phyloP scores from a whole-genome alignment of 2,797 vertebrate genomes.

The Ctenopoma multispine region DNA sequence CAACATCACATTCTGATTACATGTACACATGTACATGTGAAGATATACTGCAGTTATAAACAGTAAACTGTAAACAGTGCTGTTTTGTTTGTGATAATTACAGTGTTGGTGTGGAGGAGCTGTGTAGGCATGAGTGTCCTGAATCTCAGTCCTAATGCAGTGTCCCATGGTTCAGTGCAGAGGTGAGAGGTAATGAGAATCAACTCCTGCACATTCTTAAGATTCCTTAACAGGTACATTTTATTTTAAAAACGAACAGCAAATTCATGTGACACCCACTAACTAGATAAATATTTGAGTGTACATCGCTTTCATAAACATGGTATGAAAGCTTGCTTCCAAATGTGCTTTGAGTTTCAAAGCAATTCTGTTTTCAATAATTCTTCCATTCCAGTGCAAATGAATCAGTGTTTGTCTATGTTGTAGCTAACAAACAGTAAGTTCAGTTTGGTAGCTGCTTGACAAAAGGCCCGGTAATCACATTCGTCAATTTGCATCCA shows the following conservation, averaged over 20 bases:
- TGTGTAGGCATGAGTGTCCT: constrained; percentile 56
- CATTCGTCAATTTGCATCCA: constrained; percentile 33
- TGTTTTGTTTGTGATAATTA: constrained; percentile 68
- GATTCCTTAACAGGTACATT: constrained; percentile 17
- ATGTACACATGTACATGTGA: neutral
- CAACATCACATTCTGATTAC: neutral
- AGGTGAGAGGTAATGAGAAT: constrained; percentile 29
- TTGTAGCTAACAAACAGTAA: constrained; percentile 10
- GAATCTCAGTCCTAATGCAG: constrained; percentile 50
- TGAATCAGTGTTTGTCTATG: constrained; percentile 9
- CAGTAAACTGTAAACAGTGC: constrained; percentile 35
- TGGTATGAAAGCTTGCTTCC: neutral
- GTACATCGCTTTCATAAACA: neutral
- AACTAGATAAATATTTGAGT: neutral
- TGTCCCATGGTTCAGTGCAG: constrained; percentile 27
- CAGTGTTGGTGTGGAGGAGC: constrained; percentile 42
- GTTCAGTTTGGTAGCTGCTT: constrained; percentile 8
- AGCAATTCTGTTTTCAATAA: constrained; percentile 2
- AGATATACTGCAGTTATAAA: too few relatives aligned
- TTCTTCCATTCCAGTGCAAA: constrained; percentile 13
- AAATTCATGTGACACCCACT: constrained; percentile 15
- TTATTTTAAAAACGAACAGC: constrained; percentile 18
- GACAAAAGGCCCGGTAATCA: neutral
- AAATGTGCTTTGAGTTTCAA: constrained; percentile 21
- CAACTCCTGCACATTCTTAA: constrained; percentile 10